Conservation (phyloP, 2,113 vertebrate genomes). For the Takifugu flavidus region DNA sequence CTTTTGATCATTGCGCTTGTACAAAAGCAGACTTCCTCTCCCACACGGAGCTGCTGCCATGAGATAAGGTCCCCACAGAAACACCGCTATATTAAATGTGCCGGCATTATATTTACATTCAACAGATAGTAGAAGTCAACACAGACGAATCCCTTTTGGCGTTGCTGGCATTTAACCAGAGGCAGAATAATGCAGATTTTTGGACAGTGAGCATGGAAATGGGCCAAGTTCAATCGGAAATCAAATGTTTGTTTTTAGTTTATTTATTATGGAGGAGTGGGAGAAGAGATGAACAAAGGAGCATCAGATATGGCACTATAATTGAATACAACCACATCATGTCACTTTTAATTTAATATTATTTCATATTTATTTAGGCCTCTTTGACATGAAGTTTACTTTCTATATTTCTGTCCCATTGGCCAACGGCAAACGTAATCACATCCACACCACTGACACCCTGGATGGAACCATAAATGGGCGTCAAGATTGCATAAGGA, state of each 20-base stretch:
- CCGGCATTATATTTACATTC: too few species aligned
- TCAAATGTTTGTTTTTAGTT: neutral
- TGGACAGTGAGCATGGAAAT: too few species aligned
- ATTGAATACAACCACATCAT: neutral
- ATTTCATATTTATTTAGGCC: too few species aligned
- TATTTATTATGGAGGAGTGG: too few species aligned
- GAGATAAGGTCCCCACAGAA: conserved; percentile 22
- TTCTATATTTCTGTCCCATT: neutral
- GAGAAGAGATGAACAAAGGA: too few species aligned
- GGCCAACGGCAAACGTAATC: neutral
- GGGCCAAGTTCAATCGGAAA: too few species aligned
- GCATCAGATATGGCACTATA: too few species aligned
- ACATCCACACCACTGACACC: neutral
- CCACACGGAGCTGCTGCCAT: conserved; percentile 16
- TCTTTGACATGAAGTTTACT: neutral
- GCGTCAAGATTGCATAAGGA: conserved; percentile 49
- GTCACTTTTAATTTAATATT: neutral
- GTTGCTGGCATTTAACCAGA: too few species aligned
- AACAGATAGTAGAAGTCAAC: too few species aligned
- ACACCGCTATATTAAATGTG: neutral
- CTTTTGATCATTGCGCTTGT: conserved; percentile 20
- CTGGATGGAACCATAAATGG: neutral
- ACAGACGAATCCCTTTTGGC: too few species aligned
- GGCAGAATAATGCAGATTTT: too few species aligned
- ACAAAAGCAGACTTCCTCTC: conserved; percentile 18